These are phyloP conservation scores for Thymelicus lineola DNA, from an alignment of 2,888 invertebrate species.

Conservation along the genomic window DNA sequence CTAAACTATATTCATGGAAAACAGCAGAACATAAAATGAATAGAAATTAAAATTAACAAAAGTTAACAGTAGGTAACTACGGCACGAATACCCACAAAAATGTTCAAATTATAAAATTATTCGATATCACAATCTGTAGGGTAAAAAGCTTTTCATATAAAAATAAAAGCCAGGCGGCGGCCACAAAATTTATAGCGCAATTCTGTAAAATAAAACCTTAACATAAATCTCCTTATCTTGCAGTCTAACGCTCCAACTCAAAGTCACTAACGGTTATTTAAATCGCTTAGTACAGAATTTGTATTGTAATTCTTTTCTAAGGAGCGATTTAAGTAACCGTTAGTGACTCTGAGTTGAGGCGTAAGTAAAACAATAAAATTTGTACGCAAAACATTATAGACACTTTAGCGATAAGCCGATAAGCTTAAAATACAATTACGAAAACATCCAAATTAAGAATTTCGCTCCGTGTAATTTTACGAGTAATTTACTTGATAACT, in stretches of 20 bases:
- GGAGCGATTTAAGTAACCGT: no score
- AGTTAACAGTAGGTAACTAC: background rate
- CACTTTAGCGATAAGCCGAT: constrained; percentile 45
- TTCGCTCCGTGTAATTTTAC: constrained; percentile 35
- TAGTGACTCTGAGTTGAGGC: no score
- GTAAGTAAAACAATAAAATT: constrained; percentile 41
- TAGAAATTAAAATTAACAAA: constrained; percentile 13
- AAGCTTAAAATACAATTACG: constrained; percentile 44
- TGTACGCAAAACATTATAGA: constrained; percentile 43
- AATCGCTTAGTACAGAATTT: no score
- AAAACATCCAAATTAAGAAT: constrained; percentile 45
- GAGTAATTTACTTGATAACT: background rate
- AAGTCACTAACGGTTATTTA: no score
- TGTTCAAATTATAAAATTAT: constrained; percentile 9
- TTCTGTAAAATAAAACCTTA: constrained; percentile 15
- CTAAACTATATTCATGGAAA: constrained; percentile 16
- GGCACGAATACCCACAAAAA: background rate
- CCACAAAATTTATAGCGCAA: constrained; percentile 17
- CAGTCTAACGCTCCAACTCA: no score
- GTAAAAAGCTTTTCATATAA: constrained; percentile 50
- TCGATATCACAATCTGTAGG: constrained; percentile 33
- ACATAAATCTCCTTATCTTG: constrained; percentile 4
- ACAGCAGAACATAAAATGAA: constrained; percentile 5
- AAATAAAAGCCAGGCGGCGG: constrained; percentile 47
- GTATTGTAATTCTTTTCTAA: no score